These are phyloP conservation scores for Pagetopsis macropterus DNA, from an alignment of 2,797 vertebrate genomes.

Conservation along the genomic window DNA sequence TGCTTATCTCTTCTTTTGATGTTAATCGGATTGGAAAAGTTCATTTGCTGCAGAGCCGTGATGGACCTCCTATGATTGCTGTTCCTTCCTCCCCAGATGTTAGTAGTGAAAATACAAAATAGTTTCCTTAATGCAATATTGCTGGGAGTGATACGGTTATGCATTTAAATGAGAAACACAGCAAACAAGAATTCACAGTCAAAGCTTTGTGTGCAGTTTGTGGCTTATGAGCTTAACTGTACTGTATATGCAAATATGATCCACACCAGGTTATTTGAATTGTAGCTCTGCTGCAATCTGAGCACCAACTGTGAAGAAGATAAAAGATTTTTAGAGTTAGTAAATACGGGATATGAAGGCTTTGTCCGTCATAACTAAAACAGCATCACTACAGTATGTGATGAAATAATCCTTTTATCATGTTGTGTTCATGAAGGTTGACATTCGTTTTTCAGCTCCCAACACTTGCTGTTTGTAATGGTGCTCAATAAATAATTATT, in stretches of 20 bases:
- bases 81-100: conserved; percentile 36
- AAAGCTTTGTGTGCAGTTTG: conserved; percentile 29
- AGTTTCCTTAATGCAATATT: conserved; percentile 47
- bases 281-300: conserved; percentile 26
- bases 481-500: conserved; percentile 25
- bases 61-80: conserved; percentile 65
- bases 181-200: conserved; percentile 35
- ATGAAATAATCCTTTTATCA: conserved; percentile 20
- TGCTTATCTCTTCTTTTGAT: conserved; percentile 78
- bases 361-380: conserved; percentile 8
- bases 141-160: conserved; percentile 46
- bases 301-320: conserved; percentile 36
- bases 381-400: background rate
- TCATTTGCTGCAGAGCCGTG: conserved; percentile 55
- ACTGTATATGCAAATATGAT: conserved; percentile 49
- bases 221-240: conserved; percentile 36
- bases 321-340: conserved; percentile 20
- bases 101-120: conserved; percentile 47
- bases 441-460: conserved; percentile 7
- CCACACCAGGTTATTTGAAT: conserved; percentile 41
- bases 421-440: conserved; percentile 25
- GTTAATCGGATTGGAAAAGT: conserved; percentile 76
- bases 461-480: conserved; percentile 28
- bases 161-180: conserved; percentile 56
- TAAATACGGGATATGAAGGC: background rate